Percentiles rank a stretch among this genome's conserved stretches.
Conservation (phyloP, 2,797 vertebrate genomes). For the Pterois miles region DNA sequence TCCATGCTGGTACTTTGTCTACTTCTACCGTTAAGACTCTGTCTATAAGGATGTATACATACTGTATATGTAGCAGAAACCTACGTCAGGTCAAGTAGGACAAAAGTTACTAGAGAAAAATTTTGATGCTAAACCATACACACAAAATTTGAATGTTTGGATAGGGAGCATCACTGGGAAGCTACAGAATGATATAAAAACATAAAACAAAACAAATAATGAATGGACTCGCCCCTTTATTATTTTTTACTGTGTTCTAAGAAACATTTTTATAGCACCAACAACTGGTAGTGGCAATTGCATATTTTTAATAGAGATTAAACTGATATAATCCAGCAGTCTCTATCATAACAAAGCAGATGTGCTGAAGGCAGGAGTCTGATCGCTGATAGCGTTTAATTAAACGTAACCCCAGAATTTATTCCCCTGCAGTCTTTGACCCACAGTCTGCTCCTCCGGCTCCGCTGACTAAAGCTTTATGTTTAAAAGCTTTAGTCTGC, state of each 20-base stretch:
- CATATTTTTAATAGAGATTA: neutral
- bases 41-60: no score
- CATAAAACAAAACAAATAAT: no score
- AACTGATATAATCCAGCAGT: conserved; percentile 27
- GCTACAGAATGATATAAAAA: no score
- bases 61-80: no score
- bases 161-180: no score
- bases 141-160: no score
- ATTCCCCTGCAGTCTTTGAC: conserved; percentile 43
- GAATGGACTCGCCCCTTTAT: no score
- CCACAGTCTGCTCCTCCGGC: conserved; percentile 48
- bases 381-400: conserved; percentile 53
- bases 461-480: conserved; percentile 53
- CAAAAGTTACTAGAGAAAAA: no score
- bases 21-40: no score
- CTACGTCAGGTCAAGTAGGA: no score
- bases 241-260: neutral
- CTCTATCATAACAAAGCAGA: conserved; percentile 6
- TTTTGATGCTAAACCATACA: no score
- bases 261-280: neutral
- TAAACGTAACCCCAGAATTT: conserved; percentile 48
- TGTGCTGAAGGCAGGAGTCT: conserved; percentile 30
- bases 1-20: no score
- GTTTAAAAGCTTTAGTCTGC: conserved; percentile 56
- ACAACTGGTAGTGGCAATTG: neutral